Percentiles rank a stretch among this genome's conserved stretches.
Conservation (phyloP, 37 sponge, comb jelly and placozoan species). For the Cladorhizidae sp. region DNA sequence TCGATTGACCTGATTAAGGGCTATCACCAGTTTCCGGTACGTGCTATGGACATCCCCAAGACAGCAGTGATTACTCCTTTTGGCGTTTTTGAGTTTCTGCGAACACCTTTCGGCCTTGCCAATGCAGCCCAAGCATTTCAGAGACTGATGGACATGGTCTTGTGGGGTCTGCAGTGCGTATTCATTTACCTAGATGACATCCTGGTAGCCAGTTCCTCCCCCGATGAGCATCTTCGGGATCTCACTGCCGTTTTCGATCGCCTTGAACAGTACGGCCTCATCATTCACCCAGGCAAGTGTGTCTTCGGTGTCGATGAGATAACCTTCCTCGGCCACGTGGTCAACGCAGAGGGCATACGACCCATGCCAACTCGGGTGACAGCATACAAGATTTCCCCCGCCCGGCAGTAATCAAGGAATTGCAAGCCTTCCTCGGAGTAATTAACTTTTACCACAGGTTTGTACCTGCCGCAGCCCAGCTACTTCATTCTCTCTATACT, state of each 20-base stretch:
- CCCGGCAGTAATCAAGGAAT: no score
- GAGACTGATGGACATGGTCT: constrained; percentile 54
- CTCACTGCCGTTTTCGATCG: constrained; percentile 23
- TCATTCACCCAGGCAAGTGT: constrained; percentile 2
- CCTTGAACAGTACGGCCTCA: constrained; percentile 29
- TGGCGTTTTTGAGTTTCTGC: not conserved
- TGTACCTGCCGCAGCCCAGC: no score
- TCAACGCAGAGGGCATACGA: no score
- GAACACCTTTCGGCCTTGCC: constrained; percentile 31
- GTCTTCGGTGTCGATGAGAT: constrained; percentile 12
- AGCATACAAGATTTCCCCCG: no score
- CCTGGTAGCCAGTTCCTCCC: no score
- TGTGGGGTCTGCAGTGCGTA: constrained; percentile 15
- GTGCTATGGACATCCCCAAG: constrained; percentile 24
- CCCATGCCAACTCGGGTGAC: no score
- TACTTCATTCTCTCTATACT: no score
- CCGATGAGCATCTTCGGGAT: constrained; percentile 11
- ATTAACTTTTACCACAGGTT: no score
- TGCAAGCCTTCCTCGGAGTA: no score
- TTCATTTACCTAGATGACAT: no score
- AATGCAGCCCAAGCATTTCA: constrained; percentile 27
- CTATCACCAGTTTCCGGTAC: constrained; percentile 41
- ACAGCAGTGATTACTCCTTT: constrained; percentile 16
- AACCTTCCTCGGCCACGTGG: constrained; percentile 49
- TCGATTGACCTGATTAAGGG: constrained; percentile 10